A percentile compares a stretch with the other conserved stretches of the same genome.
Conservation (phyloP, 2,888 invertebrate species). For the Ectemnius cavifrons region DNA sequence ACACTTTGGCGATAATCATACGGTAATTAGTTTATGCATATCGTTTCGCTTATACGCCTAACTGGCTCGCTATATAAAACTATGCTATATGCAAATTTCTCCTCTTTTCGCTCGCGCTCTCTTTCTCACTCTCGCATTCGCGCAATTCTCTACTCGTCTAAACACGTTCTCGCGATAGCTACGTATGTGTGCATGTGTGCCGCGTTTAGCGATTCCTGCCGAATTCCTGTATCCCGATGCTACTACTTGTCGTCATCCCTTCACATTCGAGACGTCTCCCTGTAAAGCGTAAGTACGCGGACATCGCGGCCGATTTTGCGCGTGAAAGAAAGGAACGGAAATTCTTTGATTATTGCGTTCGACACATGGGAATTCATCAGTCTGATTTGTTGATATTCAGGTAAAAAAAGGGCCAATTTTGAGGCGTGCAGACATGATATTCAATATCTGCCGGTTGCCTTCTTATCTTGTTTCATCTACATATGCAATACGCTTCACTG, state of each 20-base stretch:
- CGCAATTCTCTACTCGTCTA: constrained; percentile 36
- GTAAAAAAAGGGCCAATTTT: too few species aligned
- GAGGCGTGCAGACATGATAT: too few species aligned
- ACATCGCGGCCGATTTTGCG: too few species aligned
- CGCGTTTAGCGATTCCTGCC: constrained; percentile 13
- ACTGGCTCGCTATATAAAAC: constrained; percentile 75
- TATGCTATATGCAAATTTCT: constrained; percentile 69
- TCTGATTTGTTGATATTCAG: too few species aligned
- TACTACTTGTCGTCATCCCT: not conserved
- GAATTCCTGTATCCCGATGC: not conserved
- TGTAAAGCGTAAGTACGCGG: too few species aligned
- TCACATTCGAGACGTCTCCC: constrained; percentile 4
- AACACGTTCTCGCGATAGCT: constrained; percentile 35
- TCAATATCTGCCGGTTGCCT: too few species aligned
- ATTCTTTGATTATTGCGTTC: too few species aligned
- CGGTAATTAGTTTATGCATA: constrained; percentile 66
- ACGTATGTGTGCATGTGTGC: constrained; percentile 20
- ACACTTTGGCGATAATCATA: constrained; percentile 61
- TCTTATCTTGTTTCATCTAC: too few species aligned
- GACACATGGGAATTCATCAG: too few species aligned
- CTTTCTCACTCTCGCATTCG: constrained; percentile 13
- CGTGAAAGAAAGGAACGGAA: too few species aligned
- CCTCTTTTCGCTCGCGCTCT: too few species aligned
- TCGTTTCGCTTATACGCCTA: constrained; percentile 68
- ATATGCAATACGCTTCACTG: too few species aligned